A percentile compares a stretch with the other conserved stretches of the same genome.
Evolutionary conservation across 2,888 invertebrate species (phyloP).

Genomic region (Apeira syringaria): DNA sequence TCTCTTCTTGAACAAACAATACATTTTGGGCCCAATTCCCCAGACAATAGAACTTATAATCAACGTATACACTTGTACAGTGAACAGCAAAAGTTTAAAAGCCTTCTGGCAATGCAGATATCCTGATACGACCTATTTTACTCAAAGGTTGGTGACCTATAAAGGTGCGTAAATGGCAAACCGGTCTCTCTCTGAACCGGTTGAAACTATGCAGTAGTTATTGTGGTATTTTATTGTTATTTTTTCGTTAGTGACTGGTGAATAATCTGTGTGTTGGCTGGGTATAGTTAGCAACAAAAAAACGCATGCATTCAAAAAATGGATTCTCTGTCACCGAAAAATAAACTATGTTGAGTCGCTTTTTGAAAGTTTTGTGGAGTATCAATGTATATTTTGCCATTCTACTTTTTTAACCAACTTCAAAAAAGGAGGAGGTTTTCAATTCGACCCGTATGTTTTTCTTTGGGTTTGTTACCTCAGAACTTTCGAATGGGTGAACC

Average conservation of each 20-base stretch:
- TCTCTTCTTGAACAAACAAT: neutral
- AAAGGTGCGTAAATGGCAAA: slow-evolving; percentile 1
- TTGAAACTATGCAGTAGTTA: neutral
- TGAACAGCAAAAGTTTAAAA: slow-evolving; percentile 11
- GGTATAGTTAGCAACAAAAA: too few species aligned
- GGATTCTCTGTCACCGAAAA: too few species aligned
- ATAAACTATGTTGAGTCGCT: too few species aligned
- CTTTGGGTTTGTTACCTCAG: too few species aligned
- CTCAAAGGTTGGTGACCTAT: slow-evolving; percentile 16
- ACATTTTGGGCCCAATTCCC: slow-evolving; percentile 3
- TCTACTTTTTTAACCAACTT: too few species aligned
- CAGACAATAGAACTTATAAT: slow-evolving; percentile 4
- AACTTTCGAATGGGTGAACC: too few species aligned
- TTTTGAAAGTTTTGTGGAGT: too few species aligned
- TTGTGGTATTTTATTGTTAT: too few species aligned
- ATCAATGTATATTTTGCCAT: too few species aligned
- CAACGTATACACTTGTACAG: neutral
- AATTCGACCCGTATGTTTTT: too few species aligned
- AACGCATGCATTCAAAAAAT: too few species aligned
- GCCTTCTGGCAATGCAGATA: slow-evolving; percentile 22
- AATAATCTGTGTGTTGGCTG: neutral
- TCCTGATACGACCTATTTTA: slow-evolving; percentile 20
- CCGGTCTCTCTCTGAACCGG: neutral
- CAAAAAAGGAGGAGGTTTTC: too few species aligned
- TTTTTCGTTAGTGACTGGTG: neutral